phyloP scores from a whole-genome alignment of 2,797 vertebrate genomes.

The Eidolon dupreanum region DNA sequence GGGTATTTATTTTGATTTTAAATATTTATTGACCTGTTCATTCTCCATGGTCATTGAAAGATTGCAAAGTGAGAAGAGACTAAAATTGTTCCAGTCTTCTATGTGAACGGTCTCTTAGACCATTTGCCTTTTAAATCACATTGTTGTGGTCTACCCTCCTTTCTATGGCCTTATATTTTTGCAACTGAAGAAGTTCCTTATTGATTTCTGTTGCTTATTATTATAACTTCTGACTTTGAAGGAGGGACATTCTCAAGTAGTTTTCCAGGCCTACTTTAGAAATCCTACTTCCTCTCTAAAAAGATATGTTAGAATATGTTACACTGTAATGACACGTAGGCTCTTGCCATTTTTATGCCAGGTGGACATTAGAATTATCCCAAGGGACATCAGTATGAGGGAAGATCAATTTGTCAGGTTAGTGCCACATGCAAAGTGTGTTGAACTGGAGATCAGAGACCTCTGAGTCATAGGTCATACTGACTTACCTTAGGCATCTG shows the following conservation, averaged over 20 bases:
- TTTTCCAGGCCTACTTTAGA: neutral
- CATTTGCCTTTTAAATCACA: neutral
- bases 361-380: neutral
- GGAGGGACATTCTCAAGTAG: neutral
- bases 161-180: neutral
- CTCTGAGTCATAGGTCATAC: neutral
- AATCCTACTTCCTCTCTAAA: neutral
- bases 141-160: neutral
- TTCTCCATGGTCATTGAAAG: neutral
- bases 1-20: slow-evolving; percentile 22
- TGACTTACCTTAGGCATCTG: neutral
- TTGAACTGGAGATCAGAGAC: neutral
- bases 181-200: neutral
- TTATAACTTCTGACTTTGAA: slow-evolving; percentile 6
- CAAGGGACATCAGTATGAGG: neutral
- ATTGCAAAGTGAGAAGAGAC: neutral
- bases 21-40: neutral
- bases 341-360: neutral
- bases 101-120: neutral
- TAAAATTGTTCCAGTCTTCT: neutral
- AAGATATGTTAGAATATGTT: slow-evolving; percentile 18
- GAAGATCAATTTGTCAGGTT: neutral
- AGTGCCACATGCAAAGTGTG: neutral
- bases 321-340: neutral
- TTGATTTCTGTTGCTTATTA: slow-evolving; percentile 34